phyloP scores from a whole-genome alignment of 2,113 vertebrate genomes.

The Hydrolagus affinis region DNA sequence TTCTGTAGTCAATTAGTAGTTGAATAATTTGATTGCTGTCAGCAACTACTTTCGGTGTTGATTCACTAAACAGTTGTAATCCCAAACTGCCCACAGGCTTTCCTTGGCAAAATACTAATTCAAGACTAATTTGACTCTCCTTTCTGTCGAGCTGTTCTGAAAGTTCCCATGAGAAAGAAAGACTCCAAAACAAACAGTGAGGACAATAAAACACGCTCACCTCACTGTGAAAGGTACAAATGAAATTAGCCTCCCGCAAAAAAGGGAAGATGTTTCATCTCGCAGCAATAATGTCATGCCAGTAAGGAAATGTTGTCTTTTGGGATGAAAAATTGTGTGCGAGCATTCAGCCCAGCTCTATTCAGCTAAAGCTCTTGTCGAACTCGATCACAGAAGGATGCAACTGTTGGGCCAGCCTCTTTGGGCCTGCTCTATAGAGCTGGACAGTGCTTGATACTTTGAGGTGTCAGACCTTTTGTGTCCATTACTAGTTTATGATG shows the following conservation, averaged over 20 bases:
- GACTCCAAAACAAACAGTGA: conserved; percentile 41
- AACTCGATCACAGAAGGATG: conserved; percentile 52
- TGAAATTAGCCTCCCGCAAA: conserved; percentile 31
- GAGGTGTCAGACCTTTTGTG: conserved; percentile 96
- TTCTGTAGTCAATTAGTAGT: neutral
- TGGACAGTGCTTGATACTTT: conserved; percentile 82
- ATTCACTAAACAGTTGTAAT: conserved; percentile 13
- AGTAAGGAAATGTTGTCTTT: conserved; percentile 64
- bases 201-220: conserved; percentile 39
- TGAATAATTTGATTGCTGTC: conserved; percentile 15
- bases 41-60: neutral
- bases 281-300: conserved; percentile 38
- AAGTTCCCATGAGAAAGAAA: conserved; percentile 47
- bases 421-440: conserved; percentile 64
- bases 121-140: conserved; percentile 29
- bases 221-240: conserved; percentile 35
- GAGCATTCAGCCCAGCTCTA: conserved; percentile 64
- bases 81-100: conserved; percentile 23
- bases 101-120: conserved; percentile 29
- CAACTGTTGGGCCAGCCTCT: conserved; percentile 67
- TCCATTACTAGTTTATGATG: conserved; percentile 95
- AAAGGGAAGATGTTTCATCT: conserved; percentile 42
- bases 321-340: conserved; percentile 58
- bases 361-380: conserved; percentile 74
- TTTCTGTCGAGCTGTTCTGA: conserved; percentile 38